These are phyloP conservation scores for Eleutherodactylus coqui DNA, from an alignment of 2,797 vertebrate species.

Conservation along the genomic window DNA sequence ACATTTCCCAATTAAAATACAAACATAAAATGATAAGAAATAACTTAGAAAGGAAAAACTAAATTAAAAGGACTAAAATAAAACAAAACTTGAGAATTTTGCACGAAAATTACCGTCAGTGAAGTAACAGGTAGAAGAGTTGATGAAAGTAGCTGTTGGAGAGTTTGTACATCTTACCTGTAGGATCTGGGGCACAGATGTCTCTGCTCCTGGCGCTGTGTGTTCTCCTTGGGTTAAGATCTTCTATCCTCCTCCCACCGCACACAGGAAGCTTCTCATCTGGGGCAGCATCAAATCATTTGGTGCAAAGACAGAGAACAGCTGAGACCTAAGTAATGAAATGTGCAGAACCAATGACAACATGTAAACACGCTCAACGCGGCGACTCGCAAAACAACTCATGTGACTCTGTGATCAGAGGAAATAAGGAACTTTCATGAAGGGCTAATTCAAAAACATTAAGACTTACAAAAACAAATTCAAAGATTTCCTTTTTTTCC, in stretches of 20 bases:
- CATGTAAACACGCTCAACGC: not conserved
- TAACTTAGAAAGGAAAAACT: not conserved
- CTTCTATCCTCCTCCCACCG: constrained; percentile 17
- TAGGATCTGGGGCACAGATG: constrained; percentile 54
- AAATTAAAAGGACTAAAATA: not conserved
- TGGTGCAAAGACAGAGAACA: constrained; percentile 8
- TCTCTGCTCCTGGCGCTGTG: not conserved
- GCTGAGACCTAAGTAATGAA: constrained; percentile 3
- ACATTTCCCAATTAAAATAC: not conserved
- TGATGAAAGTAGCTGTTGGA: not conserved
- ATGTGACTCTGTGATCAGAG: not conserved
- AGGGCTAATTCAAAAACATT: not conserved
- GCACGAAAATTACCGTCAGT: not conserved
- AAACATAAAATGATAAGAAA: not conserved
- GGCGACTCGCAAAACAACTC: not conserved
- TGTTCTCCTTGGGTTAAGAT: constrained; percentile 10
- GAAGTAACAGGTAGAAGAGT: not conserved
- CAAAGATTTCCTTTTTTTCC: no score
- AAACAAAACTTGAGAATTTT: not conserved
- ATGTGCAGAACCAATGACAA: not conserved
- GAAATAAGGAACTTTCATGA: no score
- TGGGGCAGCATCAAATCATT: constrained; percentile 37
- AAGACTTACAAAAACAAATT: not conserved
- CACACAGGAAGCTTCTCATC: constrained; percentile 46
- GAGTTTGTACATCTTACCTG: constrained; percentile 12